These are phyloP conservation scores for Orchesellides sinensis DNA, from an alignment of 2,888 invertebrate genomes.

Conservation along the genomic window DNA sequence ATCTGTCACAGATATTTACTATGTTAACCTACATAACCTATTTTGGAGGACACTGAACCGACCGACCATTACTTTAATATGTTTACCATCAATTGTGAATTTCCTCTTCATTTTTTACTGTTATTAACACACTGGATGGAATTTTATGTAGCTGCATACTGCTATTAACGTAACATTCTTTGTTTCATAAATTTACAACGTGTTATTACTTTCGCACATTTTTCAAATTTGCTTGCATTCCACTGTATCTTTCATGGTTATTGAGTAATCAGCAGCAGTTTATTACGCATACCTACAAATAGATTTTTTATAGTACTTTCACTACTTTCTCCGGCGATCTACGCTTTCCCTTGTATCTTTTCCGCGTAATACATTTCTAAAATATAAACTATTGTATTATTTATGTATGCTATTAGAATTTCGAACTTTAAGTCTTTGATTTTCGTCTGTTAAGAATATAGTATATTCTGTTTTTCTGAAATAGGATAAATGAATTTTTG, in stretches of 20 bases:
- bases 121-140: slow-evolving; percentile 48
- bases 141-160: slow-evolving; percentile 7
- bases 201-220: not conserved
- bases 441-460: slow-evolving; percentile 53
- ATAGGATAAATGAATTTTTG: not conserved
- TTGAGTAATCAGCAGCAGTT: slow-evolving; percentile 43
- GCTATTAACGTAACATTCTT: not conserved
- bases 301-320: not conserved
- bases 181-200: not conserved
- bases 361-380: not conserved
- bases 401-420: not conserved
- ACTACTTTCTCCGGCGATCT: slow-evolving; percentile 1
- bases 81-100: not conserved
- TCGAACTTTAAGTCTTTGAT: slow-evolving; percentile 58
- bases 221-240: slow-evolving; percentile 9
- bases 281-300: not conserved
- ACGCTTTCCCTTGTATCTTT: not conserved
- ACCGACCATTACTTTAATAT: not conserved
- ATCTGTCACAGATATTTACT: too few relatives aligned
- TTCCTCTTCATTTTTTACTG: not conserved
- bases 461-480: not conserved
- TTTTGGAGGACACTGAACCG: not conserved
- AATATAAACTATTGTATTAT: not conserved
- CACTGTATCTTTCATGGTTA: not conserved
- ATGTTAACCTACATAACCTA: too few relatives aligned